Conservation (phyloP, 1,140 invertebrate genomes). For the Rhagoletis zephyria region DNA sequence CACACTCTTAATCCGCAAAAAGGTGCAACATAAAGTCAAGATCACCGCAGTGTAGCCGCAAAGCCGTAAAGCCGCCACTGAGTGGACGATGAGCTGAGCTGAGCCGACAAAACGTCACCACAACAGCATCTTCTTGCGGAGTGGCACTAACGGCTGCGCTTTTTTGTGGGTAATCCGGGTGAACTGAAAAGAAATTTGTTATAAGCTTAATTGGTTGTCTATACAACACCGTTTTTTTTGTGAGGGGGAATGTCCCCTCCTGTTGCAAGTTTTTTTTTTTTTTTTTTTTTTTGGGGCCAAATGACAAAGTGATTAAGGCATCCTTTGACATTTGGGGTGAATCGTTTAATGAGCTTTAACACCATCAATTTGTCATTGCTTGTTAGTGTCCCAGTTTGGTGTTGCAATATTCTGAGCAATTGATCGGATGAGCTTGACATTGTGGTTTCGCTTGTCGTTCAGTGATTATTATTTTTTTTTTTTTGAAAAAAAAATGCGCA, state of each 20-base stretch:
- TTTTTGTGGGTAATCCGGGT: neutral
- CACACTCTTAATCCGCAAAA: neutral
- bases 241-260: neutral
- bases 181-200: slow-evolving; percentile 46
- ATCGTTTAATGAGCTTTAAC: slow-evolving; percentile 71
- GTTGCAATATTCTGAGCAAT: neutral
- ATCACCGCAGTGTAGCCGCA: neutral
- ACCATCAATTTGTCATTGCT: slow-evolving; percentile 73
- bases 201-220: slow-evolving; percentile 49
- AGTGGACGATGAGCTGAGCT: neutral
- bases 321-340: slow-evolving; percentile 28
- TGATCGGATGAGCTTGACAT: slow-evolving; percentile 7
- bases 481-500: neutral
- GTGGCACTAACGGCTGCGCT: slow-evolving; percentile 12
- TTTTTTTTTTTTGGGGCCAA: neutral
- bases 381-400: slow-evolving; percentile 63
- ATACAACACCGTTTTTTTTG: slow-evolving; percentile 24
- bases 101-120: slow-evolving; percentile 49
- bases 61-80: neutral
- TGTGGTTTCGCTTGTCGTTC: neutral
- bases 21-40: slow-evolving; percentile 4
- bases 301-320: slow-evolving; percentile 49
- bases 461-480: too few relatives aligned
- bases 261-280: neutral
- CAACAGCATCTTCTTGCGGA: slow-evolving; percentile 11